Evolutionary conservation across 1,140 invertebrate species (phyloP), one percentile per base, ranked within the genome.

Genomic region (Drosophila tropicalis): DNA sequence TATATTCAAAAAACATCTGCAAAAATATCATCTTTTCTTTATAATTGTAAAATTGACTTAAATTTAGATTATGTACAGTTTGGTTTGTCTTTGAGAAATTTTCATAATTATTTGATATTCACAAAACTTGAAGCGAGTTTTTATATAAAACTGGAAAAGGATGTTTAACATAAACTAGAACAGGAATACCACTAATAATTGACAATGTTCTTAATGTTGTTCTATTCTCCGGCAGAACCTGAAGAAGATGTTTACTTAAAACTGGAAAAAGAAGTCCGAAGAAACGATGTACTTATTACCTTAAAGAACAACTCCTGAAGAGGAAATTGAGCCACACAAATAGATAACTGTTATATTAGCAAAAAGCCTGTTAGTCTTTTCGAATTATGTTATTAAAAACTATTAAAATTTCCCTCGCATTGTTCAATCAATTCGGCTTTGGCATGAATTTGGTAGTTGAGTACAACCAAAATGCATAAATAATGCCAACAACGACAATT

Each of bases 401-500:
- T 51, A 51, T 51, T 22, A 51, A 3, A 51, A 22, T 22, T 51
- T 40, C 19, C 54, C 40, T 67, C 57, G 36, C 62, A 36, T n/a
- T n/a, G n/a, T n/a, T n/a, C n/a, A 73, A 71, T 57, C 78, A 67
- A 54, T 76, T 78, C 74, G 73, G 72, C 72, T 68, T 70, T 63
- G 71, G 71, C 81, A 70, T 86, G 74, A 85, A 85, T 85, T 82
- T 82, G 36, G 79, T 82, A 85, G 82, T 70, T 72, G 61, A 54
- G 77, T 80, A 58, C 69, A 47, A 51, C 65, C 13, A 39, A 85
- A 81, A 84, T 84, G 78, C 81, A 81, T 81, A 85, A 81, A 78
- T 85, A 81, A 78, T 62, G 39, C 34, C 39, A 62, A 22, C 69
- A 54, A 76, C 81, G 56, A 13, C 62, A 67, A 57, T 55, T 75